Evolutionary conservation across 1,140 invertebrate genomes (phyloP).

Genomic region (Papilio glaucus): DNA sequence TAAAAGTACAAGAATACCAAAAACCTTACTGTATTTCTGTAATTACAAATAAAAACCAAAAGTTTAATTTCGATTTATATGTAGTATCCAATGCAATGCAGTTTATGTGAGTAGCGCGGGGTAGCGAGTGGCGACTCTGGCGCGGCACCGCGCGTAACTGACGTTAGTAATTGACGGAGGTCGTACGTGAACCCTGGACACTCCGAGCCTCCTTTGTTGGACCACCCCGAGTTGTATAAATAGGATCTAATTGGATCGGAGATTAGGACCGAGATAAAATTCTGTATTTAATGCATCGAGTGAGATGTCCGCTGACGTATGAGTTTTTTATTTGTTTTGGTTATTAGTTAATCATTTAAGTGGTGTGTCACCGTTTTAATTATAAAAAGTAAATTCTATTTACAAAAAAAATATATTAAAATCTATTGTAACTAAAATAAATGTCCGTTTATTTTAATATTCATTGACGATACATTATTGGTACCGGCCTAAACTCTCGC

Average conservation of each 20-base stretch:
- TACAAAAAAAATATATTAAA: neutral
- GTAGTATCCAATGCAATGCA: conserved; percentile 41
- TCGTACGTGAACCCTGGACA: conserved; percentile 41
- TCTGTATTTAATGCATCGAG: conserved; percentile 42
- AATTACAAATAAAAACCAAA: too few species aligned
- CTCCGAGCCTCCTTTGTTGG: conserved; percentile 43
- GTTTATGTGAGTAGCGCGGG: conserved; percentile 41
- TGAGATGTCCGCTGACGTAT: neutral
- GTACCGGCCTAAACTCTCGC: too few species aligned
- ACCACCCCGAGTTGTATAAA: conserved; percentile 63
- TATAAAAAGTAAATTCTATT: conserved; percentile 13
- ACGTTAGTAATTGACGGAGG: conserved; percentile 68
- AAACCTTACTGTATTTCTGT: too few species aligned
- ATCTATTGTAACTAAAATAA: neutral
- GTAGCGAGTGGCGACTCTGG: conserved; percentile 40
- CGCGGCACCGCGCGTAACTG: conserved; percentile 59
- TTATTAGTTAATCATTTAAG: conserved; percentile 27
- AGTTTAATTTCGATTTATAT: too few species aligned
- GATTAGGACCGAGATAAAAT: conserved; percentile 62
- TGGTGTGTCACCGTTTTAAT: conserved; percentile 16
- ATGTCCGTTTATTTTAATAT: too few species aligned
- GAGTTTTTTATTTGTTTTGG: conserved; percentile 42
- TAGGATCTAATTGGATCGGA: conserved; percentile 62
- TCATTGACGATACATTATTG: too few species aligned
- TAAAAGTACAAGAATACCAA: too few species aligned